A percentile compares a stretch with the other conserved stretches of the same genome.
Conservation (phyloP, 2,113 vertebrate species). For the Miniopterus natalensis region DNA sequence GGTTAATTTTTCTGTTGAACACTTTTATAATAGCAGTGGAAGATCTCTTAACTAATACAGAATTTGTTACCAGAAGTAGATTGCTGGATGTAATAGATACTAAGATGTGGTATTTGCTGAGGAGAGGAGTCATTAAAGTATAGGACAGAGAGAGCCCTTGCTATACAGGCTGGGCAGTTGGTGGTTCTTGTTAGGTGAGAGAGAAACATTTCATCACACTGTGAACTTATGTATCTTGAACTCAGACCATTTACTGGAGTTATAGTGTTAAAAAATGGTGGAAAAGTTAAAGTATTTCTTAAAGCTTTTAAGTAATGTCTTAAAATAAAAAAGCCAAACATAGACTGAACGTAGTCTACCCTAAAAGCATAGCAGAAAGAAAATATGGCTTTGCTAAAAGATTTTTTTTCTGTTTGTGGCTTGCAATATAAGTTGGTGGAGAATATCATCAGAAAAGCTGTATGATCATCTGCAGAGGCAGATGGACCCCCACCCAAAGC, state of each 20-base stretch:
- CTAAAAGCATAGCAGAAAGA: not conserved
- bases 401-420: not conserved
- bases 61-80: not conserved
- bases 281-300: not conserved
- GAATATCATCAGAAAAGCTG: not conserved
- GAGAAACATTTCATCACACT: not conserved
- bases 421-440: not conserved
- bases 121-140: not conserved
- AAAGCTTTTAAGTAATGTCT: not conserved
- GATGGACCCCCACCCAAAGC: not conserved
- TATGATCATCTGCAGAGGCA: not conserved
- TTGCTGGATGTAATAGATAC: not conserved
- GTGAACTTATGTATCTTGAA: not conserved
- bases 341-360: not conserved
- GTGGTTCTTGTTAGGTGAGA: not conserved
- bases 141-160: not conserved
- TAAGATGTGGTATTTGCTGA: not conserved
- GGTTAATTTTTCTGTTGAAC: not conserved
- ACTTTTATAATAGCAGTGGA: not conserved
- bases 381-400: not conserved
- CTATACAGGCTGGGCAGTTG: not conserved
- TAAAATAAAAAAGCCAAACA: not conserved
- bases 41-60: not conserved
- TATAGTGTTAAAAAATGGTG: not conserved
- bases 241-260: not conserved